A percentile compares a stretch with the other conserved stretches of the same genome.
Conservation (phyloP, 2,888 invertebrate species). For the Dolichomitus sp. region DNA sequence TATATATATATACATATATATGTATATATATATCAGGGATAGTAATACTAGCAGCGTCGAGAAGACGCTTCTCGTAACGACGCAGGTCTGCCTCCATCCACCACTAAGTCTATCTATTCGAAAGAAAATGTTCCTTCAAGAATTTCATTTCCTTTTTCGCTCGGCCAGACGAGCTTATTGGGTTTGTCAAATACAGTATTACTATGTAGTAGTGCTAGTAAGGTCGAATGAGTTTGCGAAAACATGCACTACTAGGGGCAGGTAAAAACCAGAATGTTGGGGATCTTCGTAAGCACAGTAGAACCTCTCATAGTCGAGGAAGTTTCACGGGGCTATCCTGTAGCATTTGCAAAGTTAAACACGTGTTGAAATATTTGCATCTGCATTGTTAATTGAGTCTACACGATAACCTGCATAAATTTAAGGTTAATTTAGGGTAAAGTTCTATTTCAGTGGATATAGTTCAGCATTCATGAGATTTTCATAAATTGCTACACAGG, state of each 20-base stretch:
- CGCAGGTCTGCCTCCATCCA: not conserved
- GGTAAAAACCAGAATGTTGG: not conserved
- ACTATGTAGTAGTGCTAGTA: not conserved
- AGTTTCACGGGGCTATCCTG: not conserved
- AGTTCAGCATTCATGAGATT: not conserved
- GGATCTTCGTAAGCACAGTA: not conserved
- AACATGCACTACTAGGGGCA: constrained; percentile 12
- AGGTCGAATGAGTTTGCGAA: constrained; percentile 18
- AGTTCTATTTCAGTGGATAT: not conserved
- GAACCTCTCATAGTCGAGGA: not conserved
- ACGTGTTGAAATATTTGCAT: no score
- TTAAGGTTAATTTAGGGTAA: not conserved
- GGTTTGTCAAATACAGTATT: constrained; percentile 9
- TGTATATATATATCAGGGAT: not conserved
- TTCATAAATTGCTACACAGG: no score
- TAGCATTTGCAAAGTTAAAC: not conserved
- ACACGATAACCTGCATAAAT: no score
- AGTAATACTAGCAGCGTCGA: constrained; percentile 5
- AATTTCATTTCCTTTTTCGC: constrained; percentile 43
- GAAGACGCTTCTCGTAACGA: constrained; percentile 39
- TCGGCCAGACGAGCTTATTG: constrained; percentile 38
- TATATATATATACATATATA: constrained; percentile 9
- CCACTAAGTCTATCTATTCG: constrained; percentile 24
- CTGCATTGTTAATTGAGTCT: no score
- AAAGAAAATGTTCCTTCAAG: constrained; percentile 40